phyloP scores from a whole-genome alignment of 2,888 invertebrate genomes.

The Lasioglossum malachurum region DNA sequence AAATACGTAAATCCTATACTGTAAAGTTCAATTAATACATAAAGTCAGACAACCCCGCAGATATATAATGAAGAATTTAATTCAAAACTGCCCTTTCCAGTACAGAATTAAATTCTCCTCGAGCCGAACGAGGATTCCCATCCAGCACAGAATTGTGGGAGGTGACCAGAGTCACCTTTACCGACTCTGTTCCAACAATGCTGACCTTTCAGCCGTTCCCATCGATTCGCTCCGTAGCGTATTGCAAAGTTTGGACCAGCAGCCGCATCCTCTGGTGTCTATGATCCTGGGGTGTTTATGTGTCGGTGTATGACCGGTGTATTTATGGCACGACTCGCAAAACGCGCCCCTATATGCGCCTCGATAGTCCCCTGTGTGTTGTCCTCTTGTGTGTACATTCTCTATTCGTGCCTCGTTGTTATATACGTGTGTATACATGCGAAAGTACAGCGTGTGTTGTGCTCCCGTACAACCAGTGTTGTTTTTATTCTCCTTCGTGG shows the following conservation, averaged over 20 bases:
- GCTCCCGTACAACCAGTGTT: constrained; percentile 1
- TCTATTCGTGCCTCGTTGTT: not conserved
- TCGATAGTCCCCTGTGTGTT: not conserved
- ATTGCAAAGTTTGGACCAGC: not conserved
- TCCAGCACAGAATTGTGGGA: not conserved
- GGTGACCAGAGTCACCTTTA: not conserved
- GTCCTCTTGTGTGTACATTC: not conserved
- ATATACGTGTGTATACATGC: constrained; percentile 1
- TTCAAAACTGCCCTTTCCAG: not conserved
- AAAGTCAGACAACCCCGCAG: no score
- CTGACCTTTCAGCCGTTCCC: not conserved
- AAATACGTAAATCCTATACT: no score
- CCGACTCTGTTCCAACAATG: not conserved
- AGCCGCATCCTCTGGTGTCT: not conserved
- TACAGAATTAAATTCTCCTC: not conserved
- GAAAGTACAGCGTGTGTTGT: constrained; percentile 5
- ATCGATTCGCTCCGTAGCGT: not conserved
- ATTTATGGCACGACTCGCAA: not conserved
- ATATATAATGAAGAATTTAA: not conserved
- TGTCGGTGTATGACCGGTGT: not conserved
- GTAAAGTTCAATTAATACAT: no score
- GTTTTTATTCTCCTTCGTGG: not conserved
- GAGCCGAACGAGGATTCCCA: not conserved
- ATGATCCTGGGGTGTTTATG: not conserved
- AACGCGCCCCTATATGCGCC: not conserved